Percentiles rank a stretch among this genome's conserved stretches.
These are phyloP conservation scores for Podarcis cretensis DNA, from an alignment of 2,113 vertebrate genomes.

Conservation along the genomic window DNA sequence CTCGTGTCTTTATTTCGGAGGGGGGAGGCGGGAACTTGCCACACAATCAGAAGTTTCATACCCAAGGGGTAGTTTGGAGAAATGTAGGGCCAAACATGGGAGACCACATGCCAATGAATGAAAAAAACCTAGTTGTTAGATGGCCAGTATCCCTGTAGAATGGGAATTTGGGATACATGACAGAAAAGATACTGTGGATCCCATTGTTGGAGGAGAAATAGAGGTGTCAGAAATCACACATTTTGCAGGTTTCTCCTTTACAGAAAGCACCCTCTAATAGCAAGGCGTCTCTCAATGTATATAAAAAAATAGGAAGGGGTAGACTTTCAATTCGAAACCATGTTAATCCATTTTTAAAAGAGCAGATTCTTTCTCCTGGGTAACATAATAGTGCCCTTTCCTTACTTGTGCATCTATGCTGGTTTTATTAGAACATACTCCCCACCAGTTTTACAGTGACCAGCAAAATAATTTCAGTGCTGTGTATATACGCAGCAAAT, in stretches of 20 bases:
- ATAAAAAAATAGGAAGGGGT: conserved; percentile 54
- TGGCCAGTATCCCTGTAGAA: neutral
- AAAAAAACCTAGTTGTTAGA: neutral
- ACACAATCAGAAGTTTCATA: neutral
- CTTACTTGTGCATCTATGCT: neutral
- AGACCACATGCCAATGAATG: neutral
- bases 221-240: conserved; percentile 82
- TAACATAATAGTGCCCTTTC: neutral
- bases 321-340: neutral
- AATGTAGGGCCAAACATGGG: neutral
- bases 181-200: neutral
- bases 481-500: neutral
- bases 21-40: no score
- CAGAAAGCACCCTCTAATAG: conserved; percentile 72
- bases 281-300: conserved; percentile 68
- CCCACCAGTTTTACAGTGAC: neutral
- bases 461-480: no score
- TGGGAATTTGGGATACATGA: neutral
- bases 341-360: neutral
- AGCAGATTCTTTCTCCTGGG: no score
- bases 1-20: no score
- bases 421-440: neutral
- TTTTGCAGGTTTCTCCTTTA: conserved; percentile 69
- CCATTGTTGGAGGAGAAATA: conserved; percentile 64
- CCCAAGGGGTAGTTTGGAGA: neutral